Percentiles rank a stretch among this genome's conserved stretches.
Conservation (phyloP, 2,888 invertebrate genomes). For the Drosophila lacicola region DNA sequence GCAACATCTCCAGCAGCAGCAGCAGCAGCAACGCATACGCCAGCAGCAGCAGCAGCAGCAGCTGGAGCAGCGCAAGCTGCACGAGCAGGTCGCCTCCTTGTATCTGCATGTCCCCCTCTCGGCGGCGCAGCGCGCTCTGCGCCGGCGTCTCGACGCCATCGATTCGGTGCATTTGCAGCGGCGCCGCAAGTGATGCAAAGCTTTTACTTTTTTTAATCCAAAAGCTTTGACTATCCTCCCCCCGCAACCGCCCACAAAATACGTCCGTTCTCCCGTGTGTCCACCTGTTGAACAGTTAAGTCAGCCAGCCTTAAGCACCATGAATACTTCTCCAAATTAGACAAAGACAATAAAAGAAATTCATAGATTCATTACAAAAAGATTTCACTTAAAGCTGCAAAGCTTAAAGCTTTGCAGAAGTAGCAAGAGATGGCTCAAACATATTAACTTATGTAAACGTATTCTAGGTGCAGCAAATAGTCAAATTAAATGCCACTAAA, state of each 20-base stretch:
- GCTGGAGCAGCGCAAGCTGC: background rate
- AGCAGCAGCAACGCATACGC: background rate
- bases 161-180: slow-evolving; percentile 6
- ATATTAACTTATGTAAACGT: too few relatives aligned
- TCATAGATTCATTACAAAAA: background rate
- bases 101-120: slow-evolving; percentile 41
- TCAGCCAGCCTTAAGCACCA: too few relatives aligned
- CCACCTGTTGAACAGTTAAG: too few relatives aligned
- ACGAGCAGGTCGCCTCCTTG: background rate
- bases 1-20: background rate
- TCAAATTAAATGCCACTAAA: too few relatives aligned
- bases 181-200: slow-evolving; percentile 6
- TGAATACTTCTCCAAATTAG: too few relatives aligned
- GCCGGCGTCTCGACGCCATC: slow-evolving; percentile 11
- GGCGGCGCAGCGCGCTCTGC: slow-evolving; percentile 40
- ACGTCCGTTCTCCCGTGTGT: too few relatives aligned
- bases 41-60: background rate
- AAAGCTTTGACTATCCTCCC: too few relatives aligned
- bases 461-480: too few relatives aligned
- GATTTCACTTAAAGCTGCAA: too few relatives aligned
- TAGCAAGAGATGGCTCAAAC: too few relatives aligned
- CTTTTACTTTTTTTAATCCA: background rate
- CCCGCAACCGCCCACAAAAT: too few relatives aligned
- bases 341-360: background rate
- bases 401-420: background rate